phyloP scores from a whole-genome alignment of 30 jellyfish, hydroid and myxozoan genomes.

The Nemopilema nomurai region DNA sequence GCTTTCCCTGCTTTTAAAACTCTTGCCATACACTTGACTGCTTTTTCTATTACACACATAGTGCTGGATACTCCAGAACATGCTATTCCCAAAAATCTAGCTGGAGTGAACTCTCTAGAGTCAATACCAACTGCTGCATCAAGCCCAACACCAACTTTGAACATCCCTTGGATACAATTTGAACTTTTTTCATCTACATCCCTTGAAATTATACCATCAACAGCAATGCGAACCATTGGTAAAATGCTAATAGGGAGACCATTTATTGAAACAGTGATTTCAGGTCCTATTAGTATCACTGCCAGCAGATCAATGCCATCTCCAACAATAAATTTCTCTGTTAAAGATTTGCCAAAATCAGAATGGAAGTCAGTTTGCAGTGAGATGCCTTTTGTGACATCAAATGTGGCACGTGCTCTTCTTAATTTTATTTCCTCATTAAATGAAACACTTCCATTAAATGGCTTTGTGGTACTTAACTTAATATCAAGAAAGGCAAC shows the following conservation, averaged over 20 bases:
- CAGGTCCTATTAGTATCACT: constrained; percentile 42
- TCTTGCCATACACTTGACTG: constrained; percentile 33
- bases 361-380: constrained; percentile 3
- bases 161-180: constrained; percentile 16
- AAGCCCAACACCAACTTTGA: constrained; percentile 42
- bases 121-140: constrained; percentile 43
- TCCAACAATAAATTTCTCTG: background rate
- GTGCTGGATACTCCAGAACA: constrained; percentile 27
- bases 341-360: background rate
- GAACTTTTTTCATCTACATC: background rate
- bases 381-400: constrained; percentile 10
- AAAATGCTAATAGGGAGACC: constrained; percentile 33
- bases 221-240: constrained; percentile 24
- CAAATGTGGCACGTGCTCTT: constrained; percentile 39
- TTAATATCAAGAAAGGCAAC: constrained; percentile 13
- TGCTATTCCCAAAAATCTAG: constrained; percentile 19
- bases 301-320: constrained; percentile 18
- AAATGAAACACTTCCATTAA: background rate
- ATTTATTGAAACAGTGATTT: constrained; percentile 19
- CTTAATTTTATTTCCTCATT: background rate
- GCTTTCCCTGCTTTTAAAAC: constrained; percentile 19
- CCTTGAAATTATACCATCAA: constrained; percentile 8
- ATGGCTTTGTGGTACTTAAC: background rate
- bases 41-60: constrained; percentile 16
- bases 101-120: background rate